Base-by-base conservation (phyloP, 2,797 vertebrate species). In the Anabacerthia variegaticeps region DNA sequence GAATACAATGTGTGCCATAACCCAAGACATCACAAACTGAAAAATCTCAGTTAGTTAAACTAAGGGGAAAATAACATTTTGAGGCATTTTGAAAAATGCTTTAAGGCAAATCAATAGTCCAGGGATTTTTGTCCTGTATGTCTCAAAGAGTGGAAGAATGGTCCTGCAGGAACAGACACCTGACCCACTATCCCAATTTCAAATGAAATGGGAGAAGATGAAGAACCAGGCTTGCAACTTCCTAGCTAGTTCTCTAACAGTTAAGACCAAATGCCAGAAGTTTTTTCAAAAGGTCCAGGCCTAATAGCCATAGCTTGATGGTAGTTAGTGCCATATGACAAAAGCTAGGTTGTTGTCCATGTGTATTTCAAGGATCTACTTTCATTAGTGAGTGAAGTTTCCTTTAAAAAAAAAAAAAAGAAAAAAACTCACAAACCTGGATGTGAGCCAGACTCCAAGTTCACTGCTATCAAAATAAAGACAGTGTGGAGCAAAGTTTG, bases 1-100 rank as follows among this genome's bases (percentile, higher is more conserved):
- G 43, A 89, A 49, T 0, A 0, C 16, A 34, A 0, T 8, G 28
- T 0, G 0, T 86, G 14, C 24, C 22, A 11, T 51, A 78, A 78
- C 7, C 10, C 37, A 89, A 84, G 49, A 26, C 14, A 28, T 54
- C 15, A 11, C 2, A 2, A 75, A 49, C 10, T 39, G n/a, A 12
- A 65, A 83, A 84, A 66, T 34, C 24, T 68, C 36, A 10, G 32
- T 27, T 83, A 74, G 19, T 32, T 85, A 89, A 85, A 83, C 11
- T 18, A 54, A 68, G 10, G 22, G 22, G 30, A 62, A 59, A 46
- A 49, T 10, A 75, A 32, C 10, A 41, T 5, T 72, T 41, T 32
- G 49, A 62, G 10, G 1, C 8, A 21, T 72, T 92, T 54, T 56
- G 21, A 14, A 65, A 63, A 68, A 36, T 26, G 6, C 14, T 85